Conservation (phyloP, 2,113 vertebrate genomes). For the Lynx canadensis region DNA sequence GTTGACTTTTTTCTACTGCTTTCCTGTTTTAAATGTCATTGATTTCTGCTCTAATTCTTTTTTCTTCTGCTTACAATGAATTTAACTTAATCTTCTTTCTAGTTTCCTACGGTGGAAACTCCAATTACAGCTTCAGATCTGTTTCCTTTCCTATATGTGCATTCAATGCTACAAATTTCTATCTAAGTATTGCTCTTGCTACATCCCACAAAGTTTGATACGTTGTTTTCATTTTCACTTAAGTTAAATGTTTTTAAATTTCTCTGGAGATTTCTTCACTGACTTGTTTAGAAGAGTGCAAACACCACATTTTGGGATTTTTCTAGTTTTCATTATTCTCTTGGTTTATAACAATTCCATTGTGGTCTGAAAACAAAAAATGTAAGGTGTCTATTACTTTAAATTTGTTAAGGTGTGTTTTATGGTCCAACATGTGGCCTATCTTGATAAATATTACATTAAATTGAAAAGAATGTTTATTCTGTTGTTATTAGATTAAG, state of each 20-base stretch:
- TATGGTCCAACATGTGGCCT: not conserved
- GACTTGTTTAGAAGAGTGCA: not conserved
- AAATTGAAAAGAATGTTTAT: not conserved
- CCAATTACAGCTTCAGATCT: not conserved
- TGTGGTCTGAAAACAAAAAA: not conserved
- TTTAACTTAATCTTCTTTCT: not conserved
- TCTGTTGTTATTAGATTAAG: not conserved
- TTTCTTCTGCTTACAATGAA: not conserved
- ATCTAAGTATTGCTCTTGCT: not conserved
- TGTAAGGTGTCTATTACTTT: not conserved
- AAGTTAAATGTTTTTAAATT: not conserved
- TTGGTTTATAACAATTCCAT: not conserved
- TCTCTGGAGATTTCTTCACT: not conserved
- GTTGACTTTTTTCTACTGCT: not conserved
- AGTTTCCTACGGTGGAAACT: not conserved
- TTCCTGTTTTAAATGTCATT: not conserved
- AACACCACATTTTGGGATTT: not conserved
- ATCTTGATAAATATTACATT: not conserved
- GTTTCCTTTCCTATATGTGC: not conserved
- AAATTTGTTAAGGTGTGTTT: not conserved
- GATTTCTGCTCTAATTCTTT: constrained; percentile 1
- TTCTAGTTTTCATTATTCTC: not conserved
- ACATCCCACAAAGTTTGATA: not conserved
- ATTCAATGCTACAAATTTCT: not conserved
- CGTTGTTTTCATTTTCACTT: not conserved